phyloP scores from a whole-genome alignment of 2,797 vertebrate species.

The Mus minutoides region DNA sequence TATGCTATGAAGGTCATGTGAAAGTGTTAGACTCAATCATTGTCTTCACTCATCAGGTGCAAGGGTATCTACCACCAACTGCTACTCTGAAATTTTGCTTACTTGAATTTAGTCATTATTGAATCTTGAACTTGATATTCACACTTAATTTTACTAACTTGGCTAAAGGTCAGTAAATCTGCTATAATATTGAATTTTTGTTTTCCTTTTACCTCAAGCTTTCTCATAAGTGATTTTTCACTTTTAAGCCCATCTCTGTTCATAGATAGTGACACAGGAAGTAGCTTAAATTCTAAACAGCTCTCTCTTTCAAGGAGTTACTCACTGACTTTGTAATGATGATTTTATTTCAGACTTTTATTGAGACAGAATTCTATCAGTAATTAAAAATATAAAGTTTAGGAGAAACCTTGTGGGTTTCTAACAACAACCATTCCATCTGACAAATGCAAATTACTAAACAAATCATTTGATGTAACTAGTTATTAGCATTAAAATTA shows the following conservation, averaged over 20 bases:
- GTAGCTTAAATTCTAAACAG: not conserved
- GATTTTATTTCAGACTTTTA: not conserved
- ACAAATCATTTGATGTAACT: slow-evolving; percentile 27
- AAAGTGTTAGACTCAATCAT: not conserved
- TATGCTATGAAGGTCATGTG: not conserved
- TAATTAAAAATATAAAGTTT: slow-evolving; percentile 22
- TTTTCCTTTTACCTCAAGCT: not conserved
- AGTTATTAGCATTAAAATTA: slow-evolving; percentile 33
- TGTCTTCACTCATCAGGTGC: not conserved
- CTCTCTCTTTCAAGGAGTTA: not conserved
- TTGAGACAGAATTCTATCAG: slow-evolving; percentile 8
- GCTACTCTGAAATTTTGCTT: not conserved
- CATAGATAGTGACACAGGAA: not conserved
- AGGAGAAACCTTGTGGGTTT: slow-evolving; percentile 8
- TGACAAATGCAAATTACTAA: slow-evolving; percentile 26
- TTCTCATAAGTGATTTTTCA: not conserved
- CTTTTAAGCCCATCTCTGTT: not conserved
- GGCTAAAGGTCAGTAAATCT: not conserved
- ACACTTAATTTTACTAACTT: not conserved
- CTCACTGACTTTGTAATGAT: not conserved
- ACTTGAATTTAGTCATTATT: not conserved
- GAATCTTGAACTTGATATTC: not conserved
- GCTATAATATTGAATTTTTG: not conserved
- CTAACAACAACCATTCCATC: not conserved
- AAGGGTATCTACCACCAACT: not conserved